Evolutionary conservation across 2,888 invertebrate species (phyloP), one percentile per base, ranked within the genome.

Genomic region (Ctenicera cuprea): DNA sequence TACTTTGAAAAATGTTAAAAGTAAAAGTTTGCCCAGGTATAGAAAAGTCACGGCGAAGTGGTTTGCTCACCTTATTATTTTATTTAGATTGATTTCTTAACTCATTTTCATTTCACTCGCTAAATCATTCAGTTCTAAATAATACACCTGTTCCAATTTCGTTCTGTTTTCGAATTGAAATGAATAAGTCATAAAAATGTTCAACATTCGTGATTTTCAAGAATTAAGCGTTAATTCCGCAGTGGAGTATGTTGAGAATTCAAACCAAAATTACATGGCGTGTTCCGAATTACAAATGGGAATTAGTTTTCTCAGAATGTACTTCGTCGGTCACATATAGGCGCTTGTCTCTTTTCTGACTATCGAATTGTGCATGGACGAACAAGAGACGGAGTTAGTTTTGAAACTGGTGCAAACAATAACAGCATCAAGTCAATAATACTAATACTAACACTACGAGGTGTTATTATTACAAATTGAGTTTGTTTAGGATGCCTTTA

Each of bases 201-300:
- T 20, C 33, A 8, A 18, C 12, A 20, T 71, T 71, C 71, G 71
- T 72, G 71, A 72, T 65, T 73, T 73, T 68, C 18, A 14, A 9
- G 37, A 74, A 74, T 71, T 74, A 71, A 71, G 57, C 41, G 65
- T 43, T 70, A 73, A 73, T 69, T 69, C 50, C 50, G 45, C 57
- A 66, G 68, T 12, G 22, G 54, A 74, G 73, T 76, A 64, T 67
- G 75, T 41, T 65, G 66, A 76, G 76, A 77, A 76, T 70, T 74
- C 68, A 71, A 77, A 77, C 64, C 69, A 63, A 63, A 77, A 78
- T 77, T 78, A 68, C 77, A 76, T 76, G 57, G 75, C 77, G 77
- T 78, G 75, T 69, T 73, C 69, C 43, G 70, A 76, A 77, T 73
- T 74, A 71, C 71, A 65, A 73, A 71, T 57, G 38, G 37, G 59